These are phyloP conservation scores for Berghia stephanieae DNA, from an alignment of 1,140 invertebrate genomes.

Conservation along the genomic window DNA sequence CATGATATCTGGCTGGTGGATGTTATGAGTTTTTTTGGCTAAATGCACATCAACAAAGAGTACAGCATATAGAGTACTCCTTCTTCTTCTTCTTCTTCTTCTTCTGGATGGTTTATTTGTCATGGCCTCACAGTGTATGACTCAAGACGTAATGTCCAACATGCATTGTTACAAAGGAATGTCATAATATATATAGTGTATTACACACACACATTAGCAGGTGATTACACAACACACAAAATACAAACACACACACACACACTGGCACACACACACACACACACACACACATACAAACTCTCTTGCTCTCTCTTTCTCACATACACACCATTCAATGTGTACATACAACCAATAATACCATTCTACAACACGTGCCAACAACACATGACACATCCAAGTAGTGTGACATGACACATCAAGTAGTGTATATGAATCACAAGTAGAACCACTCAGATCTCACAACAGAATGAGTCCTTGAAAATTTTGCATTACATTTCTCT, in stretches of 20 bases:
- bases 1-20: too few relatives aligned
- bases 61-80: too few relatives aligned
- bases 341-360: background rate
- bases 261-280: background rate
- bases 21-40: too few relatives aligned
- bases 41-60: too few relatives aligned
- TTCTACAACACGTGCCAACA: background rate
- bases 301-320: background rate
- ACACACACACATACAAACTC: conserved; percentile 2
- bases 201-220: background rate
- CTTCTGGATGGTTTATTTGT: background rate
- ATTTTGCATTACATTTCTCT: too few relatives aligned
- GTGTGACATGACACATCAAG: background rate
- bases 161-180: background rate
- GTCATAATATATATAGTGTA: background rate
- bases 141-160: background rate
- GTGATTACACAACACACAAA: background rate
- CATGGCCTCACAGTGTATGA: background rate
- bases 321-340: background rate
- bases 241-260: background rate
- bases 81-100: background rate
- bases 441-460: background rate
- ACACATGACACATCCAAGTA: background rate
- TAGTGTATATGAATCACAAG: background rate
- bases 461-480: too few relatives aligned